Conservation (phyloP, 92 coral and sea anemone genomes). For the Heteractis magnifica region DNA sequence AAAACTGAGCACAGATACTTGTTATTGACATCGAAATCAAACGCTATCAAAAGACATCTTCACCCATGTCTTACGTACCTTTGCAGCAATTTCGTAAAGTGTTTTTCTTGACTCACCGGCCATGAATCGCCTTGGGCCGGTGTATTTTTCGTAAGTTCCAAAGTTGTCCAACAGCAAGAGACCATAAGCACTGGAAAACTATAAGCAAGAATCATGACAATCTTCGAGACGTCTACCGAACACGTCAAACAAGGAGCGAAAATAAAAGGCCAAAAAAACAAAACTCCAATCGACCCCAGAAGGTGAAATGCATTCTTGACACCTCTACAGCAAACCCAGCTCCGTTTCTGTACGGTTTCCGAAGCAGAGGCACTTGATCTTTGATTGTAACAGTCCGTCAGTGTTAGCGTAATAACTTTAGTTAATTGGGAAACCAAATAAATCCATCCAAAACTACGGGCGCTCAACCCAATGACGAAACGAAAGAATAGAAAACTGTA, state of each 20-base stretch:
- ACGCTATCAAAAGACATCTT: neutral
- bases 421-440: conserved; percentile 57
- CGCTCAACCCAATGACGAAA: conserved; percentile 34
- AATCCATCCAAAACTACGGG: conserved; percentile 46
- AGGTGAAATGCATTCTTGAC: conserved; percentile 42
- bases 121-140: neutral
- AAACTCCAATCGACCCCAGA: conserved; percentile 54
- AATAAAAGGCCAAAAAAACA: conserved; percentile 64
- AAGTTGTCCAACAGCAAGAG: conserved; percentile 49
- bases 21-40: neutral
- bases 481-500: conserved; percentile 50
- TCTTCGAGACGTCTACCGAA: conserved; percentile 21
- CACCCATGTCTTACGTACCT: neutral
- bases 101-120: neutral
- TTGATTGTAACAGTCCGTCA: conserved; percentile 29
- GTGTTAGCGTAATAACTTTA: conserved; percentile 35
- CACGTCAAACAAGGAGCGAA: conserved; percentile 55
- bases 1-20: neutral
- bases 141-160: conserved; percentile 31
- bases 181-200: conserved; percentile 40
- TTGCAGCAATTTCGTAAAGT: neutral
- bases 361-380: conserved; percentile 7
- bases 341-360: neutral
- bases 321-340: conserved; percentile 27
- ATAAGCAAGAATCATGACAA: conserved; percentile 33